Base-by-base conservation (phyloP, 2,113 vertebrate species). In the Sceloporus tristichus region DNA sequence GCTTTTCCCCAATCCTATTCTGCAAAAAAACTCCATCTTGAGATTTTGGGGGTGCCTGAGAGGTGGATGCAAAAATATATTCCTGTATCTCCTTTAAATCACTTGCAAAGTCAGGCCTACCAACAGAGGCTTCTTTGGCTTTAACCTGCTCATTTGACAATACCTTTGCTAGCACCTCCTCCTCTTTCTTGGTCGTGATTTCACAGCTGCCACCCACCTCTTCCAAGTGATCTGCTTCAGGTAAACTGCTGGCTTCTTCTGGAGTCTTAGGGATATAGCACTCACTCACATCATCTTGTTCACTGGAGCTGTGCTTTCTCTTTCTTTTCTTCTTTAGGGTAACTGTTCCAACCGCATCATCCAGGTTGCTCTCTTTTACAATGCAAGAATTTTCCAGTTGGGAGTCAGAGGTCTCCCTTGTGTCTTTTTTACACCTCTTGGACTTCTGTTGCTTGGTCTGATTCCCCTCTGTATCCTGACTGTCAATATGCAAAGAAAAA, bases 241-340 rank as follows among this genome's bases (percentile, higher is more conserved):
- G 23, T 1, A 21, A 19, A 34, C 4, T 7, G 9, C 71, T 53
- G 3, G 7, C 0, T 2, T 48, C 74, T 34, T 83, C 1, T 65
- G 79, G 87, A 21, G 79, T 85, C 25, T 79, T 68, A 14, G 34
- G 1, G 4, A 89, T 59, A 2, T 0, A 71, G 1, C 4, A 0
- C 6, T 54, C 5, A 0, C 18, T 27, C 0, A 48, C 68, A 0
- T 54, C 68, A 1, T 89, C 4, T 0, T 56, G 87, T 0, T 9
- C 2, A 3, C 27, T 59, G 2, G 14, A 27, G 0, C 1, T 0
- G 0, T 0, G 0, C 25, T 91, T 95, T 53, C 27, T 94, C 77
- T 93, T 94, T 74, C 90, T 93, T 7, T 85, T 91, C 73, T 89
- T 92, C 84, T 73, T 91, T 3, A 0, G 10, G 21, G 65, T 23